Conservation (phyloP, 2,888 invertebrate genomes). For the Cistogaster globosa region DNA sequence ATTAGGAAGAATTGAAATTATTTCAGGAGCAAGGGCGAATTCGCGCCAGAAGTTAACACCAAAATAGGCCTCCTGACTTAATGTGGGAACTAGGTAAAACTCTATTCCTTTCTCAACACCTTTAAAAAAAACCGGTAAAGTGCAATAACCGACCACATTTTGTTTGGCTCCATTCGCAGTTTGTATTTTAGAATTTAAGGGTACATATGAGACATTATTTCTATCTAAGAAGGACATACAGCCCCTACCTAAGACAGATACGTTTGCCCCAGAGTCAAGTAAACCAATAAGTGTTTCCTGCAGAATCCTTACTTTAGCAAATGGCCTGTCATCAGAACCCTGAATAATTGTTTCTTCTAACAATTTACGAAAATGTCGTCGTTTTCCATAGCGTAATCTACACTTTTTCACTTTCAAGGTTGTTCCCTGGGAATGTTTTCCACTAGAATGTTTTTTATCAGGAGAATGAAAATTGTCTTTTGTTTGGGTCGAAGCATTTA, state of each 20-base stretch:
- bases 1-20: no score
- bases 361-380: no score
- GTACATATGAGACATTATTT: background rate
- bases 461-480: background rate
- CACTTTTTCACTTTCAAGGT: no score
- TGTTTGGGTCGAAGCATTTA: background rate
- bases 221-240: background rate
- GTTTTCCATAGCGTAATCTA: no score
- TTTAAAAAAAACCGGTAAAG: background rate
- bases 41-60: background rate
- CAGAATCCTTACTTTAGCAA: background rate
- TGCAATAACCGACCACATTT: slow-evolving; percentile 15
- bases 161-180: slow-evolving; percentile 4
- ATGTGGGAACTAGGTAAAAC: background rate
- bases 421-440: background rate
- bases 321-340: background rate
- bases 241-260: background rate
- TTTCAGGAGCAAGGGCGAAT: background rate
- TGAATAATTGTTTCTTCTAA: no score
- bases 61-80: background rate
- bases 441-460: background rate
- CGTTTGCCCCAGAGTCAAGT: slow-evolving; percentile 22
- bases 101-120: background rate
- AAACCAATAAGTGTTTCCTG: background rate
- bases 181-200: background rate